These are phyloP conservation scores for Cyprinodon brontotheroides DNA, from an alignment of 2,113 vertebrate genomes.

Conservation along the genomic window DNA sequence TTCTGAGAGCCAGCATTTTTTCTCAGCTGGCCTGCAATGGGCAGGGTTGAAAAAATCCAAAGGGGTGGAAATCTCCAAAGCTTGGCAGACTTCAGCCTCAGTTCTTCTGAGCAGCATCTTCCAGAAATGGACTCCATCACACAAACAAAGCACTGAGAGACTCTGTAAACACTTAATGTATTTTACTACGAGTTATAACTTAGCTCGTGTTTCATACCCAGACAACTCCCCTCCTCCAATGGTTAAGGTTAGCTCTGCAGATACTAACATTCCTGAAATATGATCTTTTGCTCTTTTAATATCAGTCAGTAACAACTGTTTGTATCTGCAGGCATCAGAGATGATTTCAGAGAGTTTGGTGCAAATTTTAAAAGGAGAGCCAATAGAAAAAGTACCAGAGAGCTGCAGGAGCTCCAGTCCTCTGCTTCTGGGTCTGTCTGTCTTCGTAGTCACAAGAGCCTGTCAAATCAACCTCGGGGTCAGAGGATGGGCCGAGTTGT, in stretches of 20 bases:
- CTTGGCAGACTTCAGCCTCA: conserved; percentile 54
- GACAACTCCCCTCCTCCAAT: fast-evolving
- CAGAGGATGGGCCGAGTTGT: conserved; percentile 63
- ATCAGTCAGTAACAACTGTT: background rate
- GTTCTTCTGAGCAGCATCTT: conserved; percentile 63
- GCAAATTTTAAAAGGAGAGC: conserved; percentile 44
- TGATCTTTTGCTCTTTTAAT: fast-evolving
- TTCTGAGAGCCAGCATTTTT: fast-evolving
- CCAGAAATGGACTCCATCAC: conserved; percentile 58
- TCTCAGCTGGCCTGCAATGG: fast-evolving
- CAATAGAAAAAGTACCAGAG: background rate
- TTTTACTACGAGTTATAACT: fast-evolving
- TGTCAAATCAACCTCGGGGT: conserved; percentile 11
- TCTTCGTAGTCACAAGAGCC: conserved; percentile 46
- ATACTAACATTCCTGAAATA: background rate
- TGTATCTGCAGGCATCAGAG: conserved; percentile 43
- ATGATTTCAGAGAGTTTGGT: conserved; percentile 60
- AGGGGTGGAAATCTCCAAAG: conserved; percentile 2
- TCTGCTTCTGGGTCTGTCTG: conserved; percentile 54
- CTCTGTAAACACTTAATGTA: background rate
- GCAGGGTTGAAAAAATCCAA: fast-evolving
- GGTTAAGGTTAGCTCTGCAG: conserved; percentile 46
- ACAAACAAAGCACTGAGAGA: conserved; percentile 18
- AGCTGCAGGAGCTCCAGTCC: conserved; percentile 16
- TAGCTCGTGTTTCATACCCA: background rate